Evolutionary conservation across 2,888 invertebrate species (phyloP).

Genomic region (Iphiclides podalirius): DNA sequence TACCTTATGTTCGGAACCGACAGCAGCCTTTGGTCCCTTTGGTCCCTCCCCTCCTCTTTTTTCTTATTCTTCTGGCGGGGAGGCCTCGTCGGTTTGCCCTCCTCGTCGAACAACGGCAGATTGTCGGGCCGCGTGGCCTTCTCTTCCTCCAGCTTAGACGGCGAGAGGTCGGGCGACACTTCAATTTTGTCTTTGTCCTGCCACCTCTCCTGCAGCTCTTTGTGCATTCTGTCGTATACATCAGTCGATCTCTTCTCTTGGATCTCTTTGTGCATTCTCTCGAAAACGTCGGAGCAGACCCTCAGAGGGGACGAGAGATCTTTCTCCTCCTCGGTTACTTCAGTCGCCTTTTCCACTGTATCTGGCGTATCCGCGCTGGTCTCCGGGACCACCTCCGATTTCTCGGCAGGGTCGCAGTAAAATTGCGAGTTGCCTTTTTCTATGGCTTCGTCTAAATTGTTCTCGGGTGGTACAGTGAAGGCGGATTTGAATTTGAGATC

Average conservation of each 20-base stretch:
- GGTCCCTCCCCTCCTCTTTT: slow-evolving; percentile 52
- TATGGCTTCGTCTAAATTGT: slow-evolving; percentile 46
- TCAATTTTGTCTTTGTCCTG: slow-evolving; percentile 54
- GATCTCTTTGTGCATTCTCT: slow-evolving; percentile 64
- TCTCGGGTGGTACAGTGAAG: slow-evolving; percentile 72
- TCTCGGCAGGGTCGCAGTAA: slow-evolving; percentile 54
- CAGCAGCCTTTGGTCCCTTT: slow-evolving; percentile 84
- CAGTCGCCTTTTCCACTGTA: slow-evolving; percentile 34
- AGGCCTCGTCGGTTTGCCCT: slow-evolving; percentile 59
- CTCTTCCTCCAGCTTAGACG: slow-evolving; percentile 41
- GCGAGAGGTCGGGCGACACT: slow-evolving; percentile 37
- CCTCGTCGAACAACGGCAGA: slow-evolving; percentile 78
- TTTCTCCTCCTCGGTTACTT: slow-evolving; percentile 35
- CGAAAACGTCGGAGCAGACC: slow-evolving; percentile 62
- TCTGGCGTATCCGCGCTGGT: slow-evolving; percentile 40
- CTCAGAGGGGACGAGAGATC: slow-evolving; percentile 52
- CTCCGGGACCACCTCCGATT: slow-evolving; percentile 45
- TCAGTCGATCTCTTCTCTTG: slow-evolving; percentile 54
- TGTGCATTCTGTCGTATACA: slow-evolving; percentile 66
- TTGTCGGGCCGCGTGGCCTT: slow-evolving; percentile 79
- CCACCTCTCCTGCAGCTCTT: slow-evolving; percentile 70
- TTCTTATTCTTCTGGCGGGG: slow-evolving; percentile 71
- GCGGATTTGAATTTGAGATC: slow-evolving; percentile 87
- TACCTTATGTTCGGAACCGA: slow-evolving; percentile 89
- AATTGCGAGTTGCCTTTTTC: slow-evolving; percentile 60